Evolutionary conservation across 2,888 invertebrate genomes (phyloP), one percentile per base, ranked within the genome.

Genomic region (Sphinx pinastri): DNA sequence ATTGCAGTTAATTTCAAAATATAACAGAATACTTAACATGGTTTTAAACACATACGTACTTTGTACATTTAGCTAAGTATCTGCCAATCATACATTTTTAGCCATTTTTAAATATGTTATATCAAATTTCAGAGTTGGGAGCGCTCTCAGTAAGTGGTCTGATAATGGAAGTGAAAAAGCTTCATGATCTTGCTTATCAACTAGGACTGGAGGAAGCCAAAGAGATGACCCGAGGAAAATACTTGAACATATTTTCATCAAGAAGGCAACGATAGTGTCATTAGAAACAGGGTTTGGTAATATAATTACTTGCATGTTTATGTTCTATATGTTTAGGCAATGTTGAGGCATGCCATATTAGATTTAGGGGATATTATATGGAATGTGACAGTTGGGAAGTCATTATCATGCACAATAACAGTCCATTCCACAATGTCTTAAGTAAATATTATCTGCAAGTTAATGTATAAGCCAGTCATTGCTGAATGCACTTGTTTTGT

Each of bases 181-280:
- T 99, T 16, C 99, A 99, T 85, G 99, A 99, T 84, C 95, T 97
- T 72, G 98, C 99, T 0, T 99, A 99, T 88, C 98, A 98, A 83
- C 93, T 99, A 49, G 99, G 99, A 4, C 94, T 98, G 16, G 98
- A 99, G 85, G 99, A 99, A 93, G 97, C 98, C 0, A 98, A 98
- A 87, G 99, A 99, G 94, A 98, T 99, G 97, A 99, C 99, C 0
- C 94, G 99, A 79, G 99, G 99, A 57, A 98, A 98, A 93, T 98
- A 98, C 90, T 95, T 99, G 75, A 98, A 98, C 86, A 97, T 99
- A 84, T 97, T 97, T 82, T 81, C 89, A 77, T 88, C 90, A 58
- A 85, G 87, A 63, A 80, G 92, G 52, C 87, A 88, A 73, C 81
- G 91, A 74, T 91, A 88, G 8, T 68, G n/a, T 7, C 45, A 38